Evolutionary conservation across 53 echinoderm and acorn worm genomes (phyloP).

Genomic region (Hippasteria phrygiana): DNA sequence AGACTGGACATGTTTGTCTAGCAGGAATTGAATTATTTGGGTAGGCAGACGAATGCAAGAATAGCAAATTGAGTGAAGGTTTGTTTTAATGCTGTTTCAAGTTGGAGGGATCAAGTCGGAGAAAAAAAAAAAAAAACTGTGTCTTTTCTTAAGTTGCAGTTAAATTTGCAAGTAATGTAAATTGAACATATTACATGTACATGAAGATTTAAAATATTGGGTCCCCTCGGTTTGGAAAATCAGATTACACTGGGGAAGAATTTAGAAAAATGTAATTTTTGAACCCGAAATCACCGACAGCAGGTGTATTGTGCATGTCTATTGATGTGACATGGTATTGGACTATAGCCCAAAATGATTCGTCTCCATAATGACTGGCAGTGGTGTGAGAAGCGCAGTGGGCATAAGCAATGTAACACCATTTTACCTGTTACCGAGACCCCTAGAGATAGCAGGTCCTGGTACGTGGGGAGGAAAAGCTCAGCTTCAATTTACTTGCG

Average conservation of each 20-base stretch:
- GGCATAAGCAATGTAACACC: neutral
- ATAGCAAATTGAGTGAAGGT: neutral
- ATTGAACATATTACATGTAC: too few relatives aligned
- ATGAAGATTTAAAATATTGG: neutral
- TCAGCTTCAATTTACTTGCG: constrained; percentile 10
- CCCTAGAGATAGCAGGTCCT: neutral
- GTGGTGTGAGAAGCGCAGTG: neutral
- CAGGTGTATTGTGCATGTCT: neutral
- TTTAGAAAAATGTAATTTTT: neutral
- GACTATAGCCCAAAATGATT: too few relatives aligned
- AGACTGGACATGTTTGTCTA: constrained; percentile 49
- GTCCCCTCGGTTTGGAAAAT: neutral
- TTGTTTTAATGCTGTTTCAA: neutral
- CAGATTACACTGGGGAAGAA: too few relatives aligned
- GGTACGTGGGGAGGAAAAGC: neutral
- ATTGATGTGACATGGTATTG: too few relatives aligned
- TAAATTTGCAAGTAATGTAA: neutral
- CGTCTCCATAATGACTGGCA: too few relatives aligned
- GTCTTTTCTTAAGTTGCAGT: neutral
- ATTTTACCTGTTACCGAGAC: neutral
- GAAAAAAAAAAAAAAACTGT: too few relatives aligned
- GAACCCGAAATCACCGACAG: neutral
- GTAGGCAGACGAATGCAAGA: neutral
- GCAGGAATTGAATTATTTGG: constrained; percentile 30
- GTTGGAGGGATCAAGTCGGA: neutral